These are phyloP conservation scores for Magallana nippona DNA, from an alignment of 2,888 invertebrate genomes.

Conservation along the genomic window DNA sequence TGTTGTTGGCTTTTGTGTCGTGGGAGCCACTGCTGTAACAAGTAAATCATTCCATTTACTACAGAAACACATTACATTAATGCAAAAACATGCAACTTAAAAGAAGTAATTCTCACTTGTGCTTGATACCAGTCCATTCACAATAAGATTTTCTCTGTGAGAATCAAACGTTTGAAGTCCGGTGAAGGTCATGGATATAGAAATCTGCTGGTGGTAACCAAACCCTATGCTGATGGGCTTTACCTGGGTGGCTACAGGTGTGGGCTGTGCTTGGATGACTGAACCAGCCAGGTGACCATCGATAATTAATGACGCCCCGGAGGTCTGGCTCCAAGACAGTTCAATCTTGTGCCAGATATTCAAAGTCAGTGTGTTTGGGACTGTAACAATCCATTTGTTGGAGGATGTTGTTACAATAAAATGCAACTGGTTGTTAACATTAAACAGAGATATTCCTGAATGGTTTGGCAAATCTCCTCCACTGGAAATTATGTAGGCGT, in stretches of 20 bases:
- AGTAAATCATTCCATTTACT: too few species aligned
- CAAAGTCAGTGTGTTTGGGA: constrained; percentile 51
- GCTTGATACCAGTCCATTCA: constrained; percentile 41
- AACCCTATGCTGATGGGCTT: constrained; percentile 55
- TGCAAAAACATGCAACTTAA: too few species aligned
- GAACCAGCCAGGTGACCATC: constrained; percentile 60
- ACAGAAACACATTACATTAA: too few species aligned
- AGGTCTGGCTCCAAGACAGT: constrained; percentile 62
- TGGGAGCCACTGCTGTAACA: not conserved
- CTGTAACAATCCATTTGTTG: constrained; percentile 56
- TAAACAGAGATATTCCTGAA: constrained; percentile 61
- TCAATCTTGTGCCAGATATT: constrained; percentile 64
- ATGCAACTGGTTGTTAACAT: constrained; percentile 50
- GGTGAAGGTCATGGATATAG: constrained; percentile 47
- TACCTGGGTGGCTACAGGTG: constrained; percentile 36
- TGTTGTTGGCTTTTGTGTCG: constrained; percentile 16
- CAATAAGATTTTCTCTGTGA: constrained; percentile 58
- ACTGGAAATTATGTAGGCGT: constrained; percentile 61
- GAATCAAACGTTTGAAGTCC: constrained; percentile 56
- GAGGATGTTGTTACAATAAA: constrained; percentile 63
- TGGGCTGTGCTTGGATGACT: constrained; percentile 48
- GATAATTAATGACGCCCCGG: constrained; percentile 59
- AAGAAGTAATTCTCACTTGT: constrained; percentile 10
- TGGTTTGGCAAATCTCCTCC: constrained; percentile 57
- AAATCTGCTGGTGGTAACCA: constrained; percentile 47